Evolutionary conservation across 1,140 invertebrate genomes (phyloP).

Genomic region (Teleogryllus occipitalis): DNA sequence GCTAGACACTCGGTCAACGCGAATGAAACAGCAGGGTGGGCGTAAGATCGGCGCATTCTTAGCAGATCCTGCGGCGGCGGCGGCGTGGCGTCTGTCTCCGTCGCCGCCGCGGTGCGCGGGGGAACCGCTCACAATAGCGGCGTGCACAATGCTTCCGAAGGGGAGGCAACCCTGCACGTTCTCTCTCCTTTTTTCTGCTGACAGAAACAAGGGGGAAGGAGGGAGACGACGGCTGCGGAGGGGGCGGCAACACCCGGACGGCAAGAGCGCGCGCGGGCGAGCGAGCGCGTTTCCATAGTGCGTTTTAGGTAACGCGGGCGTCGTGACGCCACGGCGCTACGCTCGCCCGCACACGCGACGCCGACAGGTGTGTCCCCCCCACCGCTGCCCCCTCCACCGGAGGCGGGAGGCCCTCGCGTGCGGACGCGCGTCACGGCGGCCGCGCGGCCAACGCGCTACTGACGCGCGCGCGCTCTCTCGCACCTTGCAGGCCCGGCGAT

Average conservation of each 20-base stretch:
- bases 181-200: background rate
- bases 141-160: background rate
- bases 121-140: background rate
- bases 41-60: background rate
- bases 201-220: background rate
- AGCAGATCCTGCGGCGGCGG: background rate
- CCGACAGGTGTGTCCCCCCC: no score
- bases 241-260: background rate
- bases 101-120: background rate
- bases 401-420: background rate
- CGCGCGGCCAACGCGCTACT: background rate
- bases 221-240: background rate
- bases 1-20: background rate
- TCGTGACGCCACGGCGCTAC: background rate
- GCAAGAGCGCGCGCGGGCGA: background rate
- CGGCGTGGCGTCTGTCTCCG: no score
- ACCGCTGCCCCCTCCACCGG: no score
- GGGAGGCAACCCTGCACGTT: background rate
- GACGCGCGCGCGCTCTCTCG: constrained; percentile 14
- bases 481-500: constrained; percentile 24
- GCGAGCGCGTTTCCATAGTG: background rate
- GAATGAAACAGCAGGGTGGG: background rate
- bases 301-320: background rate
- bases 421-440: background rate
- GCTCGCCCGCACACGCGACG: no score